Base-by-base conservation (phyloP, 2,113 vertebrate genomes). In the Heptranchias perlo region DNA sequence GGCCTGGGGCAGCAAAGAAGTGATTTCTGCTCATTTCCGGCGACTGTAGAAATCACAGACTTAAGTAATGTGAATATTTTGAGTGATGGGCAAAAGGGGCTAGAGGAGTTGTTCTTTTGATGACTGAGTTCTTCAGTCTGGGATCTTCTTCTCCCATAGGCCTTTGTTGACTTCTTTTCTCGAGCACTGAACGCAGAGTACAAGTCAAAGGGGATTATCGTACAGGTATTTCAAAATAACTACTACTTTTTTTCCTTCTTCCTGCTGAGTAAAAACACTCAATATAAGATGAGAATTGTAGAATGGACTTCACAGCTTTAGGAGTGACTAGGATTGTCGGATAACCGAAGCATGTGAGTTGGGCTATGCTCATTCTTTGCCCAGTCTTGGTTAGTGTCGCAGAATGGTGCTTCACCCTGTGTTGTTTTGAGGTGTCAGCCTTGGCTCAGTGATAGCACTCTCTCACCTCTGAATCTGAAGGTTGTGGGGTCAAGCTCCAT, bases 151-250 rank as follows among this genome's bases (percentile, higher is more conserved):
- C 93, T 65, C 28, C 84, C 28, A 5, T 96, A 98, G 98, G 97
- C 96, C 94, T 98, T 98, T 95, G 96, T 98, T 18, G 97, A 96
- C 25, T 97, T 96, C 97, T 98, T 98, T 96, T 98, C 98, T 62
- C 96, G 94, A 31, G 96, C 97, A 96, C 96, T 98, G 78, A 96
- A 98, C 84, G 96, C 97, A 4, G 98, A 98, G 96, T 98, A 98
- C 96, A 96, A 96, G 73, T 96, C 97, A 31, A 95, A 96, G 4
- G 98, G 98, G 49, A 97, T 98, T 96, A 97, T 96, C 3, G 97
- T 98, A 49, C 98, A 98, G 98, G 98, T 98, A 97, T 62, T 31
- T 96, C 54, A 91, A 28, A 54, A 49, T 14, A 35, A 64, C n/a
- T n/a, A 47, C 13, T 28, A 67, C 23, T 84, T 86, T n/a, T 8